Evolutionary conservation across 53 echinoderm and acorn worm genomes (phyloP), one percentile per base, ranked within the genome.

Genomic region (Henricia sp.): DNA sequence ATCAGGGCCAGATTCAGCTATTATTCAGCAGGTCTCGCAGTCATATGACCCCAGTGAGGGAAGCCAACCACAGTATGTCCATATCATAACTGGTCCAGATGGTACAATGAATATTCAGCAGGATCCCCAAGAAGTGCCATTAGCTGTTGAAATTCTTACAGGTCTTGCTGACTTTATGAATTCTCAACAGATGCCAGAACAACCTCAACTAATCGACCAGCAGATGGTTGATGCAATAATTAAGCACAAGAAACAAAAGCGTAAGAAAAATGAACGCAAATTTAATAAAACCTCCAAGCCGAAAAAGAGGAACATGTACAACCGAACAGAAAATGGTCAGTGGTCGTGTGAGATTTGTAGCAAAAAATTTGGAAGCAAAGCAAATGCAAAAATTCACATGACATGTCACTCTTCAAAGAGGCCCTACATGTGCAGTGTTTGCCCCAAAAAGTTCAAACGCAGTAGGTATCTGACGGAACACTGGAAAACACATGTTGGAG

Each of bases 51-150:
- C 80, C 1, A 80, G 64, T 21, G 24, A 25, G 13, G 48, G 44
- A 1, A 8, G 46, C 64, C 80, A 80, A 2, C 80, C 64, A 33
- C 80, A 63, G 50, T 80, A 80, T 6, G 80, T 80, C n/a, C 80
- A 80, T 26, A 80, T 80, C 4, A 80, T 80, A 27, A 80, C 80
- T 0, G 80, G 63, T 10, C 80, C 80, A 1, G 80, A 80, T 26
- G 80, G 80, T 50, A 62, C 80, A n/a, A 80, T 80, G 80, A 80
- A 80, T 36, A 80, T 80, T 16, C 80, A 80, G 34, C 80, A 80
- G 36, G 80, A 80, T 25, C 58, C 80, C 13, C 80, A 80, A 34
- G 80, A 80, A 34, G 64, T 80, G 4, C 80, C 80, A 6, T 48
- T 80, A 1, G 80, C 80, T 12, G 80, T 80, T 24, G 80, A 80